These are phyloP conservation scores for Aphelenchoides fujianensis DNA, from an alignment of 1,140 invertebrate genomes.

Conservation along the genomic window DNA sequence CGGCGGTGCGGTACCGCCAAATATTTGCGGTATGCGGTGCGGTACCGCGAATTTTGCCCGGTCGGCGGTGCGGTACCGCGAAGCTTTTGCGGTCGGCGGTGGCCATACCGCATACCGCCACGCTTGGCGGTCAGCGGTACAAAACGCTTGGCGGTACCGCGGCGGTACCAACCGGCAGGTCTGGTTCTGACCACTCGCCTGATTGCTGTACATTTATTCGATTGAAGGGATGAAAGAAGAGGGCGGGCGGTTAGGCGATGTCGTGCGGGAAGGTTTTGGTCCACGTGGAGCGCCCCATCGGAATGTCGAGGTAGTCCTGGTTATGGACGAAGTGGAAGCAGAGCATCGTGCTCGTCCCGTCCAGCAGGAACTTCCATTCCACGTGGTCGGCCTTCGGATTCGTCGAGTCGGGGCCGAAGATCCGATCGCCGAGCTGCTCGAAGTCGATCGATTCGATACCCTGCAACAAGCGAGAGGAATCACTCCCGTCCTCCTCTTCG, in stretches of 20 bases:
- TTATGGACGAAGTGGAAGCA: conserved; percentile 1
- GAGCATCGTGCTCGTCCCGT: not conserved
- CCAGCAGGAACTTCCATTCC: not conserved
- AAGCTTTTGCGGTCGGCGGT: too few relatives aligned
- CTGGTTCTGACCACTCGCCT: too few relatives aligned
- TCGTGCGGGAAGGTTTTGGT: not conserved
- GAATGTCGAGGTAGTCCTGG: not conserved
- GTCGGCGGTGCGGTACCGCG: too few relatives aligned
- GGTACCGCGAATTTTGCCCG: too few relatives aligned
- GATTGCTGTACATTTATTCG: too few relatives aligned
- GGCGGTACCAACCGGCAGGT: too few relatives aligned
- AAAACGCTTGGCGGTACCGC: too few relatives aligned
- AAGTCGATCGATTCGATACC: not conserved
- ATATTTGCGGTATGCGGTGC: too few relatives aligned
- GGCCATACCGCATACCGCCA: too few relatives aligned
- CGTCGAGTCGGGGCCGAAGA: not conserved
- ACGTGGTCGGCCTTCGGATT: not conserved
- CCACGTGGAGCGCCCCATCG: not conserved
- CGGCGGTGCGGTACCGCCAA: too few relatives aligned
- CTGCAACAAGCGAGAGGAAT: not conserved
- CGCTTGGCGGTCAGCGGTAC: too few relatives aligned
- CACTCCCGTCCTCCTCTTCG: not conserved
- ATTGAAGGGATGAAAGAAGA: too few relatives aligned
- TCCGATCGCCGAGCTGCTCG: not conserved
- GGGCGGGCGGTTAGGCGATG: not conserved